These are phyloP conservation scores for Muscicapa striata DNA, from an alignment of 2,797 vertebrate species.

Conservation along the genomic window DNA sequence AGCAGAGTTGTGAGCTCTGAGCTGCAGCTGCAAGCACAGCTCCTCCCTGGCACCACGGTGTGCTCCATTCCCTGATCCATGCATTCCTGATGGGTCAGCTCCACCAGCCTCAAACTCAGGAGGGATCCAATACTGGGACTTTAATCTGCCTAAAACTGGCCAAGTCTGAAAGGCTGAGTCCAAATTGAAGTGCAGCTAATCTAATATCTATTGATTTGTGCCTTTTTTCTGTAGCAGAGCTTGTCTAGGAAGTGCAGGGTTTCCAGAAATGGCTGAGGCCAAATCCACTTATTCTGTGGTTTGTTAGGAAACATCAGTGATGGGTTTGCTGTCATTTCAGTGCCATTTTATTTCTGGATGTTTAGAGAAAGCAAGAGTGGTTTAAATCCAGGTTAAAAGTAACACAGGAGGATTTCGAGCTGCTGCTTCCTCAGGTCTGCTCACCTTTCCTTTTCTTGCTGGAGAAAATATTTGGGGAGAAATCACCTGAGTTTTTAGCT, in stretches of 20 bases:
- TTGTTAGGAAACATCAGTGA: background rate
- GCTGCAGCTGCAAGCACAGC: background rate
- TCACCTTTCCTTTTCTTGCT: background rate
- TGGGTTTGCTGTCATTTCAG: background rate
- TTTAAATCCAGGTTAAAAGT: background rate
- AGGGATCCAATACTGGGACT: slow-evolving; percentile 53
- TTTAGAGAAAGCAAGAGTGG: background rate
- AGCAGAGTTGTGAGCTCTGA: background rate
- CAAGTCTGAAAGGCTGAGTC: slow-evolving; percentile 60
- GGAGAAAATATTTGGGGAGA: background rate
- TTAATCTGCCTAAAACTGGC: slow-evolving; percentile 72
- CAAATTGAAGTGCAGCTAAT: slow-evolving; percentile 61
- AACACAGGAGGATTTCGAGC: background rate
- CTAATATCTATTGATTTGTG: slow-evolving; percentile 63
- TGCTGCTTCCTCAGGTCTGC: background rate
- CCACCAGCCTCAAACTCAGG: slow-evolving; percentile 13
- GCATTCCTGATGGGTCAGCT: slow-evolving; percentile 5
- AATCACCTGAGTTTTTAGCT: background rate
- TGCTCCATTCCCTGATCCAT: background rate
- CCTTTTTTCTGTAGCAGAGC: background rate
- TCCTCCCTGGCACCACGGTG: background rate
- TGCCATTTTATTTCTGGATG: background rate
- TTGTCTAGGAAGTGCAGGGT: slow-evolving; percentile 57
- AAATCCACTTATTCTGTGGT: background rate
- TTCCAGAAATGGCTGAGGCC: background rate